Percentiles rank a stretch among this genome's conserved stretches.
phyloP scores from a whole-genome alignment of 2,113 vertebrate species.

The Syrmaticus mikado region DNA sequence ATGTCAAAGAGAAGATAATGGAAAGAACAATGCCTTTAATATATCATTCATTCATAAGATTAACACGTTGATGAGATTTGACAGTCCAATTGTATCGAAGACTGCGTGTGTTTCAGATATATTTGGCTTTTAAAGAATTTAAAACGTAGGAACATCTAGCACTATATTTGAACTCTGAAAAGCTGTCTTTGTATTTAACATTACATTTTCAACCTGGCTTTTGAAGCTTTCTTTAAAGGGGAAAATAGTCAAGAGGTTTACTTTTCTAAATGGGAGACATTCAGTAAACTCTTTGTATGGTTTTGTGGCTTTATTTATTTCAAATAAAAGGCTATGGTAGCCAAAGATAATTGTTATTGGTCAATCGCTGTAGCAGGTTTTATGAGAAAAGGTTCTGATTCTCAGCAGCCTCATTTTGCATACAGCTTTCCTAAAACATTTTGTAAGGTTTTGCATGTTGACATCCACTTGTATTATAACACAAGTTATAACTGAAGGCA shows the following conservation, averaged over 20 bases:
- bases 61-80: slow-evolving; percentile 15
- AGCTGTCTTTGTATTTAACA: not conserved
- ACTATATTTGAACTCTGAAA: slow-evolving; percentile 5
- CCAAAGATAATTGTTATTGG: not conserved
- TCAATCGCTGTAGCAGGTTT: not conserved
- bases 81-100: slow-evolving; percentile 29
- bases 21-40: slow-evolving; percentile 23
- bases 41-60: not conserved
- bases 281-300: not conserved
- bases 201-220: not conserved
- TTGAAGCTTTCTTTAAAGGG: not conserved
- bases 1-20: not conserved
- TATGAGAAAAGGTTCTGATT: not conserved
- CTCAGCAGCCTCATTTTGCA: not conserved
- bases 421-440: not conserved
- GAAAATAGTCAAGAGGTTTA: not conserved
- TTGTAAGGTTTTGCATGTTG: not conserved
- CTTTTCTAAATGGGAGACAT: not conserved
- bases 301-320: not conserved
- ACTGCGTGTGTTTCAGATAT: not conserved
- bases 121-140: slow-evolving; percentile 38
- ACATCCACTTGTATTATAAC: not conserved
- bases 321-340: not conserved
- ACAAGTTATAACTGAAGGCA: not conserved
- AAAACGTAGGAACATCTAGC: not conserved